Conservation (phyloP, 2,113 vertebrate genomes). For the Oryctolagus cuniculus region DNA sequence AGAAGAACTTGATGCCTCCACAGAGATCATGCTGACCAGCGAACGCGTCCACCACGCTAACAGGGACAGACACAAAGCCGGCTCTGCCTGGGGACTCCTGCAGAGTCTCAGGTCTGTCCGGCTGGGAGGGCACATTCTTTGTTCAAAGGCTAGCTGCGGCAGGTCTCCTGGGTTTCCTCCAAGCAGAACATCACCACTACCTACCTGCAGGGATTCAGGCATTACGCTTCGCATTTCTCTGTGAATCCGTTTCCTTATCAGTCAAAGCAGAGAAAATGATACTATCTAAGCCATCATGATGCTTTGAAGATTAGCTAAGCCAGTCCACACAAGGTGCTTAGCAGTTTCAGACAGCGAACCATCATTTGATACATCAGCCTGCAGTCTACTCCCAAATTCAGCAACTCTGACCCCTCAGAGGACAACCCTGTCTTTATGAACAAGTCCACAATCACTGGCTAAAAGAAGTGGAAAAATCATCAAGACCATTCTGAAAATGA, state of each 20-base stretch:
- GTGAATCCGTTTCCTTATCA: not conserved
- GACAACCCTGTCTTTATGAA: not conserved
- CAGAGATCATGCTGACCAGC: not conserved
- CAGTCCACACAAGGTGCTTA: not conserved
- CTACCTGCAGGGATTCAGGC: not conserved
- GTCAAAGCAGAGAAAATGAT: not conserved
- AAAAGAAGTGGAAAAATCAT: not conserved
- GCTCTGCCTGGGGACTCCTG: not conserved
- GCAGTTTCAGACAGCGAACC: not conserved
- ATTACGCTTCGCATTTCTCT: not conserved
- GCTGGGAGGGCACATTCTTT: not conserved
- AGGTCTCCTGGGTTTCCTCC: not conserved
- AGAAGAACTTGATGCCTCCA: not conserved
- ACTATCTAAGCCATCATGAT: not conserved
- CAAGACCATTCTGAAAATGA: not conserved
- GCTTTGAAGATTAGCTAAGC: not conserved
- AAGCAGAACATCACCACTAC: not conserved
- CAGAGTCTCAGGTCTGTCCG: not conserved
- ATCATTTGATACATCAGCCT: not conserved
- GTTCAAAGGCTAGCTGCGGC: too few relatives aligned
- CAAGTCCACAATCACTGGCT: not conserved
- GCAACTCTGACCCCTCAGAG: not conserved
- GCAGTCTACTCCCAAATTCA: not conserved
- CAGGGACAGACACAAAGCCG: not conserved
- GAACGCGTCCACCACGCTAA: fast-evolving